Percentiles rank a stretch among this genome's conserved stretches.
These are phyloP conservation scores for Batillaria attramentaria DNA, from an alignment of 1,140 invertebrate species.

Conservation along the genomic window DNA sequence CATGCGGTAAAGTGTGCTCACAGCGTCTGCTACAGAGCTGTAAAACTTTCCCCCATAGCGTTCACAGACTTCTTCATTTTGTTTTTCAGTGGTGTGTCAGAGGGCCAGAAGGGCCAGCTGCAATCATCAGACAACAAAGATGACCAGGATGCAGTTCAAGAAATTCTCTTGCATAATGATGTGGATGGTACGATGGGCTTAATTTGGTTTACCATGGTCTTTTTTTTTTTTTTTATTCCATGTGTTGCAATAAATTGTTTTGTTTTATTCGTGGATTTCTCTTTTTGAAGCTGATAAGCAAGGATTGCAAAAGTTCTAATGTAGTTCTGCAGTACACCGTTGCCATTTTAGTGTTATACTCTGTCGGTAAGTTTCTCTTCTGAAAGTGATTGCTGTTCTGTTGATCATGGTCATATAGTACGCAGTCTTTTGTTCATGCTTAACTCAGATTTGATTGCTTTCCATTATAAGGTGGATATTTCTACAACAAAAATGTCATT, in stretches of 20 bases:
- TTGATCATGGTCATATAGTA: not conserved
- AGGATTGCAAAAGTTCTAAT: too few species aligned
- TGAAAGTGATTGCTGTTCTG: not conserved
- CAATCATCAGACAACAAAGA: not conserved
- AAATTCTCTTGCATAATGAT: constrained; percentile 26
- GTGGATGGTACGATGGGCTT: constrained; percentile 21
- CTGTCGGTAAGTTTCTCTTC: not conserved
- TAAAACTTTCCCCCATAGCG: too few species aligned
- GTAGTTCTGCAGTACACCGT: too few species aligned
- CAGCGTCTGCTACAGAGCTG: too few species aligned
- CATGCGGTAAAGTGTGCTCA: too few species aligned
- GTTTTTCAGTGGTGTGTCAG: constrained; percentile 5
- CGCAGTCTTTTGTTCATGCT: not conserved
- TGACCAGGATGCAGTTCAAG: constrained; percentile 22
- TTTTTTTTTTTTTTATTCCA: too few species aligned
- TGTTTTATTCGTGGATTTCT: too few species aligned
- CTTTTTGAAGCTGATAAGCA: too few species aligned
- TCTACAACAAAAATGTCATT: not conserved
- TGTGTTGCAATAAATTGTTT: too few species aligned
- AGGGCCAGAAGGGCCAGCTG: constrained; percentile 4
- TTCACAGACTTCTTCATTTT: not conserved
- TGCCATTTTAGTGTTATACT: too few species aligned
- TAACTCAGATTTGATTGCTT: not conserved
- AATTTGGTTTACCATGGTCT: too few species aligned
- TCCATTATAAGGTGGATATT: not conserved